Conservation (phyloP, 2,113 vertebrate genomes). For the Urocitellus parryii region DNA sequence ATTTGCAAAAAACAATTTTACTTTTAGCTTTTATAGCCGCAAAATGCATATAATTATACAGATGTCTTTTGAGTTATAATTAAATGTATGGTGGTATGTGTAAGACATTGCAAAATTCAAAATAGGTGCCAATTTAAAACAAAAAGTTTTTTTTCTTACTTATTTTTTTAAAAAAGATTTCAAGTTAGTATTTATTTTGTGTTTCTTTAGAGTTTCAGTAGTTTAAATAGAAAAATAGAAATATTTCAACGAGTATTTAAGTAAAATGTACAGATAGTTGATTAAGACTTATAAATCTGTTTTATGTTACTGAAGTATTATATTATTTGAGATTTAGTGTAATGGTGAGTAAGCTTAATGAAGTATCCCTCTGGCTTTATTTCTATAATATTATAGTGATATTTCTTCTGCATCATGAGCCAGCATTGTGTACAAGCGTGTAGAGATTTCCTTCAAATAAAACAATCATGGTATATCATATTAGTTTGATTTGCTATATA, state of each 20-base stretch:
- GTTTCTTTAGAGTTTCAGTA: background rate
- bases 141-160: background rate
- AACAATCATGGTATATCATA: background rate
- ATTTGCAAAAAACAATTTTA: background rate
- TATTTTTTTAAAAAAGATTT: background rate
- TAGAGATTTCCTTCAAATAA: background rate
- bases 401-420: background rate
- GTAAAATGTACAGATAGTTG: background rate
- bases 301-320: background rate
- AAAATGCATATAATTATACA: constrained; percentile 4
- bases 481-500: background rate
- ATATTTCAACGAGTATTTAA: background rate
- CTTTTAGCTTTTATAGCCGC: background rate
- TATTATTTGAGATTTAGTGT: background rate
- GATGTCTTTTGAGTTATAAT: background rate
- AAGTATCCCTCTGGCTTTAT: background rate
- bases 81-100: background rate
- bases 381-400: background rate
- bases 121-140: background rate
- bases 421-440: background rate
- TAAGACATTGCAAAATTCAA: background rate
- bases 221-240: constrained; percentile 1
- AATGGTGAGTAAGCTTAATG: background rate
- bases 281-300: background rate
- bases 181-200: background rate